Conservation (phyloP, 2,113 vertebrate species). For the Dendropsophus ebraccatus region DNA sequence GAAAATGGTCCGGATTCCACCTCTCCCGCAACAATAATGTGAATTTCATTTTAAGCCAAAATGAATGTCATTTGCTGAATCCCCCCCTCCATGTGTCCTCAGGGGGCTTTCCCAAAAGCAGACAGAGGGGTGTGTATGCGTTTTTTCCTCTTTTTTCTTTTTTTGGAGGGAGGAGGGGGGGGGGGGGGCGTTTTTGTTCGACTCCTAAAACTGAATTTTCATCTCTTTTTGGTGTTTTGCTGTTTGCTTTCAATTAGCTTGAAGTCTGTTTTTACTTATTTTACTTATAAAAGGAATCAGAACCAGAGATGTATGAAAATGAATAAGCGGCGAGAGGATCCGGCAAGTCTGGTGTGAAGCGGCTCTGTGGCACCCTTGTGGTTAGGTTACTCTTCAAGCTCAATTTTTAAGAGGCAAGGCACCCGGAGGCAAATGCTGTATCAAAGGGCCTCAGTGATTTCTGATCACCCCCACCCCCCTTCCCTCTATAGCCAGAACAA, state of each 20-base stretch:
- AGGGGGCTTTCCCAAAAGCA: constrained; percentile 40
- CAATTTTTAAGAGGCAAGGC: neutral
- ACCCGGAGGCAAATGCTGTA: neutral
- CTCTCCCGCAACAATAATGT: constrained; percentile 41
- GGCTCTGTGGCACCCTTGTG: neutral
- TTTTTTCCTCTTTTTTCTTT: neutral
- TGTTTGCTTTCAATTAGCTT: constrained; percentile 54
- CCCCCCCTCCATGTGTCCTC: constrained; percentile 20
- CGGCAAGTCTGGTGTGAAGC: neutral
- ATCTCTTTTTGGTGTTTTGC: constrained; percentile 56
- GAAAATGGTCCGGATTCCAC: constrained; percentile 51
- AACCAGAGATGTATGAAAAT: constrained; percentile 38
- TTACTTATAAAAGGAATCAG: constrained; percentile 48
- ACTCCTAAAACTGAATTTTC: constrained; percentile 43
- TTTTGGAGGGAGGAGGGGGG: no score
- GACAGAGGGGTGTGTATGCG: constrained; percentile 26
- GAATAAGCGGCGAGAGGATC: neutral
- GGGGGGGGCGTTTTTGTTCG: constrained; percentile 13
- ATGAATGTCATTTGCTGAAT: constrained; percentile 39
- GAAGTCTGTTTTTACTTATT: constrained; percentile 46
- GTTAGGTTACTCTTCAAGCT: neutral
- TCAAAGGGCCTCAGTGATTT: neutral
- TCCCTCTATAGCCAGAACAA: no score
- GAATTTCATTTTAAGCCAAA: constrained; percentile 38
- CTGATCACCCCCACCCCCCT: neutral